Evolutionary conservation across 2,797 vertebrate species (phyloP), one percentile per base, ranked within the genome.

Genomic region (Sternotherus odoratus): DNA sequence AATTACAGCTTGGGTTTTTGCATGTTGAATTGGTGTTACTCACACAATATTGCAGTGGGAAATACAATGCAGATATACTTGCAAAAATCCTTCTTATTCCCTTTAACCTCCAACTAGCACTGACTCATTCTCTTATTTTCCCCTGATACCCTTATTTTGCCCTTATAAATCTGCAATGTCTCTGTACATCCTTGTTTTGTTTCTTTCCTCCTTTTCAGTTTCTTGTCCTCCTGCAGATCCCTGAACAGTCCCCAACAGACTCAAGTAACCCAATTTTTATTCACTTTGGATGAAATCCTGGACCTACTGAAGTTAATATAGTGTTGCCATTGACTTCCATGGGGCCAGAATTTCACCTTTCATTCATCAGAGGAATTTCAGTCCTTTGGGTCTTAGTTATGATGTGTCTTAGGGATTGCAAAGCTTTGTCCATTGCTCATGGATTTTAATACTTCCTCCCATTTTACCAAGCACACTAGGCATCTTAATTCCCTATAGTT

Each of bases 381-480:
- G 0, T 50, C 23, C 1, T 7, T 0, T 2, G 8, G 49, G 36
- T 50, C 72, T 3, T 28, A 49, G 49, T 75, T 12, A 48, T n/a
- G 63, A 10, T 7, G 26, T 28, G 12, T 57, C 54, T 21, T 56
- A 17, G 6, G 28, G 36, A 10, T 43, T 57, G 23, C 53, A 24
- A 53, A 19, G 26, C 53, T 56, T 43, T 13, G 49, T 53, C 77
- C 43, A 15, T 43, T 13, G 72, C 24, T 48, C 26, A 17, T 26
- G 72, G 43, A 46, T 75, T 46, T 75, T 48, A 26, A 48, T 28
- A 9, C 43, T 75, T 75, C 43, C 36, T 74, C 12, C 39, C 43
- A 48, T 75, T 75, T 48, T 43, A 30, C 24, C 24, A 43, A 8
- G 39, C 24, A 28, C 69, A 46, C n/a, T 39, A 23, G 63, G 63